Conservation (phyloP, 2,797 vertebrate genomes). For the Antennarius maculatus region DNA sequence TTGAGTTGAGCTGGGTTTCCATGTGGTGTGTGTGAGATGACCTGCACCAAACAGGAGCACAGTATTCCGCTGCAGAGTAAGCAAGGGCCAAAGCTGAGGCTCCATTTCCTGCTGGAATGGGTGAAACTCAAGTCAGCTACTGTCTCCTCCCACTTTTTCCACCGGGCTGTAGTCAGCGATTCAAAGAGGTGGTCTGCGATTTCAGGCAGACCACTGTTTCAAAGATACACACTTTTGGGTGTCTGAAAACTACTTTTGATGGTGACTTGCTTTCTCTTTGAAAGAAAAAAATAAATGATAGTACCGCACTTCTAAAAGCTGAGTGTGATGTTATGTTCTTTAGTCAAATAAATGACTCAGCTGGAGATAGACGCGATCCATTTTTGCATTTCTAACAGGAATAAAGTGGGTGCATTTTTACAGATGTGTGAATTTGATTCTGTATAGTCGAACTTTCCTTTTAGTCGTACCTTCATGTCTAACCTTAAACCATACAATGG, state of each 20-base stretch:
- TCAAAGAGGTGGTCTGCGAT: too few relatives aligned
- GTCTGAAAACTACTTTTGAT: background rate
- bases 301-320: slow-evolving; percentile 2
- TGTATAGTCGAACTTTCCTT: background rate
- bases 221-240: slow-evolving; percentile 4
- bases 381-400: slow-evolving; percentile 45
- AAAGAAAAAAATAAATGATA: background rate
- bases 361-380: slow-evolving; percentile 54
- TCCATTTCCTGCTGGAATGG: too few relatives aligned
- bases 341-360: slow-evolving; percentile 45
- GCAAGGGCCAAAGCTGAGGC: too few relatives aligned
- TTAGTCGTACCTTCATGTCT: background rate
- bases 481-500: background rate
- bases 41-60: too few relatives aligned
- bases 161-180: too few relatives aligned
- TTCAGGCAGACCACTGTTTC: too few relatives aligned
- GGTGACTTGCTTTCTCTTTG: slow-evolving; percentile 4
- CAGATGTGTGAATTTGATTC: background rate
- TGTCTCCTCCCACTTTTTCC: too few relatives aligned
- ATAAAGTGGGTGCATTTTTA: too few relatives aligned
- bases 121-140: too few relatives aligned
- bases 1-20: too few relatives aligned
- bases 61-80: too few relatives aligned
- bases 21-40: too few relatives aligned
- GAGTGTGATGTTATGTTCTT: slow-evolving; percentile 11